Evolutionary conservation across 2,888 invertebrate species (phyloP).

Genomic region (Hirtodrosophila duncani): DNA sequence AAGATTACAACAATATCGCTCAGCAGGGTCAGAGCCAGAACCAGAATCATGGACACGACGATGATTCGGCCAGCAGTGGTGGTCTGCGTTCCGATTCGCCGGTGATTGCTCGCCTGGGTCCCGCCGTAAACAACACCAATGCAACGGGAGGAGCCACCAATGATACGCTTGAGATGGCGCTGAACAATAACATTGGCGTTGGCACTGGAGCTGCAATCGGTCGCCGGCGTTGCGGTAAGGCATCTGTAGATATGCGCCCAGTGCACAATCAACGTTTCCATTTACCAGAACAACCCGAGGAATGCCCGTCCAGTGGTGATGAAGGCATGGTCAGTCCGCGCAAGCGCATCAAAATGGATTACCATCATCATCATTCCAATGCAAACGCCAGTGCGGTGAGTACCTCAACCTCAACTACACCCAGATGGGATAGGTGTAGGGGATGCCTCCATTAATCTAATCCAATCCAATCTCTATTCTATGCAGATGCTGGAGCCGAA

Average conservation of each 20-base stretch:
- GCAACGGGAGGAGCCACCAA: constrained; percentile 14
- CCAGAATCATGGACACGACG: constrained; percentile 81
- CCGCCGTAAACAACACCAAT: constrained; percentile 67
- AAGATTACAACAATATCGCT: constrained; percentile 84
- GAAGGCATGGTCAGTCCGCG: constrained; percentile 82
- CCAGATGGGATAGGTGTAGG: too few species aligned
- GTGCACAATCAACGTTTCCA: constrained; percentile 85
- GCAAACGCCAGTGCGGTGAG: constrained; percentile 76
- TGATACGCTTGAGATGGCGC: constrained; percentile 62
- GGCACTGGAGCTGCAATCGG: constrained; percentile 21
- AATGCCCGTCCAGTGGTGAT: constrained; percentile 85
- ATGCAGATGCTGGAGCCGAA: constrained; percentile 28
- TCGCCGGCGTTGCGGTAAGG: constrained; percentile 78
- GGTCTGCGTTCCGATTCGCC: constrained; percentile 73
- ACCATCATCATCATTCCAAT: constrained; percentile 79
- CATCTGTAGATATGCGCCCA: constrained; percentile 81
- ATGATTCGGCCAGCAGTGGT: constrained; percentile 70
- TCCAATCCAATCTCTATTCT: not conserved
- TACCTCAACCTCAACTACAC: too few species aligned
- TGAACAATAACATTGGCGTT: constrained; percentile 22
- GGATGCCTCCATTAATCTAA: too few species aligned
- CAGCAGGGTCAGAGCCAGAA: constrained; percentile 1
- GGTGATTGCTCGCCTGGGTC: constrained; percentile 72
- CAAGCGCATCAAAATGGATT: constrained; percentile 83
- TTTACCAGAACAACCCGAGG: constrained; percentile 84